These are phyloP conservation scores for Drosophila mauritiana DNA, from an alignment of 1,140 invertebrate species.

Conservation along the genomic window DNA sequence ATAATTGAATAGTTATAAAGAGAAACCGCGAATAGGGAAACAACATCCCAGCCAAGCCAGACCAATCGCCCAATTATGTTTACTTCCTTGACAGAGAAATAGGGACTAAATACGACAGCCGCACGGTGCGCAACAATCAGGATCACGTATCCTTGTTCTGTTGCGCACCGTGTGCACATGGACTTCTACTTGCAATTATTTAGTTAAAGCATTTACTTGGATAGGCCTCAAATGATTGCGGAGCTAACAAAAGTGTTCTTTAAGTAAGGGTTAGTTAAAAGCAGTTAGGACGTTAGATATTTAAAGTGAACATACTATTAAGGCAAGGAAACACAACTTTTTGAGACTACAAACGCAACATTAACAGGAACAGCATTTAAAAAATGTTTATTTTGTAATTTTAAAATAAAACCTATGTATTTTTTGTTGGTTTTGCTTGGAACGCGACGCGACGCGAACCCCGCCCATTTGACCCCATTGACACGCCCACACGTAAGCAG, in stretches of 20 bases:
- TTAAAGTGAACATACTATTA: conserved; percentile 31
- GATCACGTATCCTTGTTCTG: neutral
- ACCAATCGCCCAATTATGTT: conserved; percentile 34
- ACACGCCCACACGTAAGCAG: conserved; percentile 40
- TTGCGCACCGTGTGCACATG: conserved; percentile 17
- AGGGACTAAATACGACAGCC: conserved; percentile 11
- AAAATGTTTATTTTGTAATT: conserved; percentile 80
- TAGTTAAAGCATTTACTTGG: conserved; percentile 43
- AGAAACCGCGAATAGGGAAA: neutral
- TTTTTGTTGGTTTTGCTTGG: conserved; percentile 54
- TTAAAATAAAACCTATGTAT: conserved; percentile 41
- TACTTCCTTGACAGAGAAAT: conserved; percentile 13
- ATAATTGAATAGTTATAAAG: conserved; percentile 66
- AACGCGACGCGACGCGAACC: conserved; percentile 23
- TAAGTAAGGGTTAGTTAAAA: conserved; percentile 42
- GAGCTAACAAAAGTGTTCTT: conserved; percentile 46
- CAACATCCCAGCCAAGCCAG: conserved; percentile 14
- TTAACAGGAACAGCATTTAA: conserved; percentile 82
- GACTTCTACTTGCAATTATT: conserved; percentile 37
- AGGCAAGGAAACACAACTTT: conserved; percentile 63
- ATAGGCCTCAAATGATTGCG: conserved; percentile 51
- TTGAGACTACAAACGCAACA: conserved; percentile 83
- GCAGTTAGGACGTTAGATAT: conserved; percentile 14
- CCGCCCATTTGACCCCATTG: conserved; percentile 15
- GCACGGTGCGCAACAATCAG: conserved; percentile 1